Evolutionary conservation across 2,888 invertebrate species (phyloP).

Genomic region (Acholoe squamosa): DNA sequence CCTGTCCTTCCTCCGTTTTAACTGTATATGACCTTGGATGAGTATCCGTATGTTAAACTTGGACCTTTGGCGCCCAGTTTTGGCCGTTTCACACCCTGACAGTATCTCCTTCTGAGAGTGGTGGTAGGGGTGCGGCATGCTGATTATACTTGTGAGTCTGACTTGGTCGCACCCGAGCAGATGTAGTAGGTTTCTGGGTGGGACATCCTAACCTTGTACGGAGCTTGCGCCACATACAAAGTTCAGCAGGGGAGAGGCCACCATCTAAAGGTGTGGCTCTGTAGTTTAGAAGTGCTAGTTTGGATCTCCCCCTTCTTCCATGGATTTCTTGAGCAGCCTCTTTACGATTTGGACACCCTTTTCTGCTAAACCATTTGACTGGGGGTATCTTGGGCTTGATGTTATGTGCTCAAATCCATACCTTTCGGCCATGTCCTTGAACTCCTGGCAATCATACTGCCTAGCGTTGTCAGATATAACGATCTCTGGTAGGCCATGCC

Average conservation of each 20-base stretch:
- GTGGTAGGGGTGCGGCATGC: too few relatives aligned
- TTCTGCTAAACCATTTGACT: conserved; percentile 71
- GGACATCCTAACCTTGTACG: background rate
- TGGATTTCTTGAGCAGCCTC: conserved; percentile 66
- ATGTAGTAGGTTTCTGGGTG: background rate
- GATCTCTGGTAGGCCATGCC: conserved; percentile 65
- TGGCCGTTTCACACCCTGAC: too few relatives aligned
- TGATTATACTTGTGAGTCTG: too few relatives aligned
- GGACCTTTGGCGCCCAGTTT: too few relatives aligned
- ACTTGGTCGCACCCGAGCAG: too few relatives aligned
- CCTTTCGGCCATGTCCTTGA: conserved; percentile 66
- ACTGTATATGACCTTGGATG: too few relatives aligned
- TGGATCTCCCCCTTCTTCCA: conserved; percentile 63
- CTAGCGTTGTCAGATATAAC: conserved; percentile 69
- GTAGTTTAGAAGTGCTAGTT: conserved; percentile 67
- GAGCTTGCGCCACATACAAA: background rate
- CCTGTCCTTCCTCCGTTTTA: too few relatives aligned
- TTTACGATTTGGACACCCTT: conserved; percentile 70
- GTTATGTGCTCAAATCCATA: conserved; percentile 70
- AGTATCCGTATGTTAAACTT: too few relatives aligned
- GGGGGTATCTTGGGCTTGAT: conserved; percentile 68
- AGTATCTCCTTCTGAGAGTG: too few relatives aligned
- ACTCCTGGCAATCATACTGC: conserved; percentile 64
- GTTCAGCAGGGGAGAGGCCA: conserved; percentile 54
- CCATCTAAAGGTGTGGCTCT: conserved; percentile 66